phyloP scores from a whole-genome alignment of 2,888 invertebrate genomes.

The Alviniconcha strummeri region DNA sequence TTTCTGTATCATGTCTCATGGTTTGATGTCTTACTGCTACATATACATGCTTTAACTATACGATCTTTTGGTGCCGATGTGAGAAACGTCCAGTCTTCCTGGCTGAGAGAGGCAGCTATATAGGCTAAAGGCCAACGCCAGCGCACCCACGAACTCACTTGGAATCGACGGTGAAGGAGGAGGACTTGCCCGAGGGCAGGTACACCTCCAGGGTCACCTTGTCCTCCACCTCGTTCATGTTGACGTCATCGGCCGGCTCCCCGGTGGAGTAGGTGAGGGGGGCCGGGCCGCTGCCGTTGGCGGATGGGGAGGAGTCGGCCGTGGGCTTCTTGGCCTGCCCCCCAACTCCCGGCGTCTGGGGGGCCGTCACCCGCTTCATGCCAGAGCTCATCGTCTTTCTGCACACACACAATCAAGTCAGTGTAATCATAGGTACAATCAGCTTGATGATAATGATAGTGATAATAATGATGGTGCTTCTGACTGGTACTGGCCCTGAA shows the following conservation, averaged over 20 bases:
- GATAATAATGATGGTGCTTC: too few species aligned
- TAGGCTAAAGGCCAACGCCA: too few species aligned
- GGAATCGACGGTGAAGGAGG: conserved; percentile 49
- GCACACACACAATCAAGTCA: conserved; percentile 15
- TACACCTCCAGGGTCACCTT: conserved; percentile 51
- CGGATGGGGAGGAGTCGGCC: conserved; percentile 32
- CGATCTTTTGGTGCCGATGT: too few species aligned
- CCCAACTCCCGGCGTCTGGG: conserved; percentile 38
- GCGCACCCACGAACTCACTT: conserved; percentile 47
- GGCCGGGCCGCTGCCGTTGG: conserved; percentile 54
- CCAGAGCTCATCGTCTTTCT: conserved; percentile 61
- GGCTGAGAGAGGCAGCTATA: too few species aligned
- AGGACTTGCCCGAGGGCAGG: conserved; percentile 48
- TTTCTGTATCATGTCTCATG: too few species aligned
- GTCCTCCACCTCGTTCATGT: conserved; percentile 61
- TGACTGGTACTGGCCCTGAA: too few species aligned
- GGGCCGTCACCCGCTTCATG: conserved; percentile 51
- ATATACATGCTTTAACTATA: too few species aligned
- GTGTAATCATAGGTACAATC: too few species aligned
- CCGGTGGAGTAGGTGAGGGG: conserved; percentile 50
- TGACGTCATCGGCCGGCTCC: conserved; percentile 55
- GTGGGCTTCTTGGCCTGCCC: conserved; percentile 33
- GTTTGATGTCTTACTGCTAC: too few species aligned
- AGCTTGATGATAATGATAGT: too few species aligned
- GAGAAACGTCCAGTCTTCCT: too few species aligned